A percentile compares a stretch with the other conserved stretches of the same genome.
Evolutionary conservation across 2,113 vertebrate species (phyloP).

Genomic region (Fukomys damarensis): DNA sequence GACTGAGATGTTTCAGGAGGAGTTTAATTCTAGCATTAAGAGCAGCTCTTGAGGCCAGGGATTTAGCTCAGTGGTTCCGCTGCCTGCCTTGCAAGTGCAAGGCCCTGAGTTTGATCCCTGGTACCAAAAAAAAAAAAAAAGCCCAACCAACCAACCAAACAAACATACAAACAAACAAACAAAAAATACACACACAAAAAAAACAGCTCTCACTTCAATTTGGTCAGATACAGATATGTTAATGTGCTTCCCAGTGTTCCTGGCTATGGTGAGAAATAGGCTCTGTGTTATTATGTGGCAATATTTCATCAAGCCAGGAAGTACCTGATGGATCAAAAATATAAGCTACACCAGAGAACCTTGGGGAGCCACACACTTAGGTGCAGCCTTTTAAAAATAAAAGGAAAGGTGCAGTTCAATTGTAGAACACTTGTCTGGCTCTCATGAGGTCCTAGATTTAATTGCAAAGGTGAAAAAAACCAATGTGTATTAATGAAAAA

Average conservation of each 20-base stretch:
- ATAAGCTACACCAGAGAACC: background rate
- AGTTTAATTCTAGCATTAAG: background rate
- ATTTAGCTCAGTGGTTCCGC: no score
- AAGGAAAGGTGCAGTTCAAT: background rate
- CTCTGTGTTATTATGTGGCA: background rate
- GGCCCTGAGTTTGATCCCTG: no score
- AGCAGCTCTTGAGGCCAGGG: no score
- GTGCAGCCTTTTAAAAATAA: background rate
- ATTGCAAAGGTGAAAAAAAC: background rate
- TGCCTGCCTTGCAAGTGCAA: no score
- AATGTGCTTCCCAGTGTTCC: background rate
- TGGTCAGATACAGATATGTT: background rate
- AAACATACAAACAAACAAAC: no score
- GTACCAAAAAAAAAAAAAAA: no score
- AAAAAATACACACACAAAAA: no score
- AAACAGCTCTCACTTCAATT: background rate
- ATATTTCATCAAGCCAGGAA: background rate
- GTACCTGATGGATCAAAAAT: background rate
- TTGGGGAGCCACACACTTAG: background rate
- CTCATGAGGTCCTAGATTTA: background rate
- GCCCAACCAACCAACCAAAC: no score
- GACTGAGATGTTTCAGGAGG: background rate
- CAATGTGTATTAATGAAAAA: background rate
- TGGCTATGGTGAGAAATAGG: background rate
- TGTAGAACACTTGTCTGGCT: background rate